phyloP scores from a whole-genome alignment of 2,888 invertebrate species.

The Atherix ibis region DNA sequence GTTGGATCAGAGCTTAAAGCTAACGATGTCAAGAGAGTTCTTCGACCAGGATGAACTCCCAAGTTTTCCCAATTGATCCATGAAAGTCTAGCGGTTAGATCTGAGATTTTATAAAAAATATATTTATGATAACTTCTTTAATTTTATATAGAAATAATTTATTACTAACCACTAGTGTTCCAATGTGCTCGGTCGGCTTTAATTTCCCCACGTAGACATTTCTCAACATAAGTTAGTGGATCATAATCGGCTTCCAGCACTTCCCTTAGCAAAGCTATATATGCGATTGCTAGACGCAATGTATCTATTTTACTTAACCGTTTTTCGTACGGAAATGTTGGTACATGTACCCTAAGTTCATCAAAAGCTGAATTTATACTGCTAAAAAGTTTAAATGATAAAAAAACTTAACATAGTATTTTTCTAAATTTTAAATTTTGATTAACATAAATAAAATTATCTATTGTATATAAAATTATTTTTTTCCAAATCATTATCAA shows the following conservation, averaged over 20 bases:
- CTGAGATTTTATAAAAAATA: no score
- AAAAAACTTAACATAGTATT: no score
- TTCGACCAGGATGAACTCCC: constrained; percentile 78
- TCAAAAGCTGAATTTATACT: constrained; percentile 99
- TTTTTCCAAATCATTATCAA: no score
- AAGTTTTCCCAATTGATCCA: constrained; percentile 99
- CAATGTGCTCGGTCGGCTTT: constrained; percentile 80
- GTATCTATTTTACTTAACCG: constrained; percentile 97
- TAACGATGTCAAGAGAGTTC: constrained; percentile 67
- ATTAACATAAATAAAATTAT: no score
- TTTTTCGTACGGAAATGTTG: constrained; percentile 98
- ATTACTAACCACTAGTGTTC: constrained; percentile 81
- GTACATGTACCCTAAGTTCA: constrained; percentile 92
- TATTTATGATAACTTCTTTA: no score
- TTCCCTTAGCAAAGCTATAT: constrained; percentile 85
- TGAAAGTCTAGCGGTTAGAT: constrained; percentile 86
- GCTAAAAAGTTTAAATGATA: constrained; percentile 59
- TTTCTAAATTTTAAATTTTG: no score
- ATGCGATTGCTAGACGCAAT: constrained; percentile 87
- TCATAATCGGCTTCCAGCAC: constrained; percentile 78
- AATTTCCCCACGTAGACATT: constrained; percentile 77
- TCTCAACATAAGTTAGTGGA: constrained; percentile 85
- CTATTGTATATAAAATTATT: no score
- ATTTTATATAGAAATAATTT: background rate
- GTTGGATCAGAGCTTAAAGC: constrained; percentile 56